Evolutionary conservation across 2,113 vertebrate species (phyloP).

Genomic region (Mugil cephalus): DNA sequence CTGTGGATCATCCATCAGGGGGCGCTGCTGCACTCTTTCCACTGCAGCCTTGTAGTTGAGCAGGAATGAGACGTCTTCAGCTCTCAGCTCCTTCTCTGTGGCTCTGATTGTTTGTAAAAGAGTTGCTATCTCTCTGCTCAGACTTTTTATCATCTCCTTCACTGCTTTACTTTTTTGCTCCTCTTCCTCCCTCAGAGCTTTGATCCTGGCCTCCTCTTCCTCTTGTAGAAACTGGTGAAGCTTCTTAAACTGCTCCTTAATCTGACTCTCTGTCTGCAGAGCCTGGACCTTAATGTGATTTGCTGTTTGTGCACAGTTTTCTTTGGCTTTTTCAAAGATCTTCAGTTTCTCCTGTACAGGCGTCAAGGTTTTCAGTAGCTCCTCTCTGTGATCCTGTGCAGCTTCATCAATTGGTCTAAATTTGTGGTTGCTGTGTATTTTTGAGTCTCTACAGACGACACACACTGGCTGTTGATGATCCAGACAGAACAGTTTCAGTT

Average conservation of each 20-base stretch:
- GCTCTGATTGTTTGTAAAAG: constrained; percentile 16
- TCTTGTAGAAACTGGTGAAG: constrained; percentile 24
- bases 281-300: constrained; percentile 14
- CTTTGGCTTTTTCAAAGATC: not conserved
- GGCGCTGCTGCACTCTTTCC: constrained; percentile 16
- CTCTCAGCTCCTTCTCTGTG: constrained; percentile 21
- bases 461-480: constrained; percentile 25
- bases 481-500: constrained; percentile 37
- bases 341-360: constrained; percentile 1
- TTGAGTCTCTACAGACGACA: constrained; percentile 35
- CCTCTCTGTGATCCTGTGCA: constrained; percentile 8
- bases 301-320: not conserved
- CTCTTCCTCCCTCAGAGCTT: not conserved
- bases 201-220: constrained; percentile 10
- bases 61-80: constrained; percentile 15
- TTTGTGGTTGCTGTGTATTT: constrained; percentile 17
- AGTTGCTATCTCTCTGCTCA: not conserved
- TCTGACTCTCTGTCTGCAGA: constrained; percentile 1
- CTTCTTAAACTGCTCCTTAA: constrained; percentile 6
- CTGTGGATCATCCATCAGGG: not conserved
- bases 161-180: not conserved
- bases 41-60: constrained; percentile 14
- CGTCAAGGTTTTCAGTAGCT: not conserved
- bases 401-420: constrained; percentile 28
- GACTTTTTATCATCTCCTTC: not conserved